Conservation (phyloP, 1,140 invertebrate genomes). For the Procambarus virginalis region DNA sequence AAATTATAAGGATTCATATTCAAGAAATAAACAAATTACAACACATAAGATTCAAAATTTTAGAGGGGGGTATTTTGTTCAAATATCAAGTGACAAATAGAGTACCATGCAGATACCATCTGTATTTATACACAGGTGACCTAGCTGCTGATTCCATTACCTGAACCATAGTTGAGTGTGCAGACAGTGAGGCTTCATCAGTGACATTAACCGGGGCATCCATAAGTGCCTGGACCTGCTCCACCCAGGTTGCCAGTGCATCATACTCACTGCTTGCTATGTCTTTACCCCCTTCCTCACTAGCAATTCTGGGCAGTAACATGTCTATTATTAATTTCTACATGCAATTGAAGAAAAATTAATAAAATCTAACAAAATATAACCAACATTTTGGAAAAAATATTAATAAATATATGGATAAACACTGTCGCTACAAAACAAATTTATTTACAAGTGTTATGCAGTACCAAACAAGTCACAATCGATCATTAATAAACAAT, state of each 20-base stretch:
- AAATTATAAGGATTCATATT: background rate
- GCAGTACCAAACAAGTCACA: no score
- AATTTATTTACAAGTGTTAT: no score
- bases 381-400: no score
- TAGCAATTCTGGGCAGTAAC: conserved; percentile 28
- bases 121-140: background rate
- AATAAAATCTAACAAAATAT: no score
- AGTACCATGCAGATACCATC: background rate
- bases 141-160: conserved; percentile 44
- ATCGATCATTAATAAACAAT: no score
- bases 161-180: conserved; percentile 72
- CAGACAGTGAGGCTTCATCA: conserved; percentile 71
- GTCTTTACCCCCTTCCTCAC: conserved; percentile 52
- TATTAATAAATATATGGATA: background rate
- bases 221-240: conserved; percentile 70
- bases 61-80: background rate
- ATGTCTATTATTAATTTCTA: no score
- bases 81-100: no score
- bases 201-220: conserved; percentile 71
- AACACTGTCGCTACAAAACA: background rate
- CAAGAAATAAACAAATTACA: conserved; percentile 1
- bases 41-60: background rate
- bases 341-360: no score
- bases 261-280: conserved; percentile 51
- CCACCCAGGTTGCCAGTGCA: conserved; percentile 70